phyloP scores from a whole-genome alignment of 2,888 invertebrate species.

The Heteropelma amictum region DNA sequence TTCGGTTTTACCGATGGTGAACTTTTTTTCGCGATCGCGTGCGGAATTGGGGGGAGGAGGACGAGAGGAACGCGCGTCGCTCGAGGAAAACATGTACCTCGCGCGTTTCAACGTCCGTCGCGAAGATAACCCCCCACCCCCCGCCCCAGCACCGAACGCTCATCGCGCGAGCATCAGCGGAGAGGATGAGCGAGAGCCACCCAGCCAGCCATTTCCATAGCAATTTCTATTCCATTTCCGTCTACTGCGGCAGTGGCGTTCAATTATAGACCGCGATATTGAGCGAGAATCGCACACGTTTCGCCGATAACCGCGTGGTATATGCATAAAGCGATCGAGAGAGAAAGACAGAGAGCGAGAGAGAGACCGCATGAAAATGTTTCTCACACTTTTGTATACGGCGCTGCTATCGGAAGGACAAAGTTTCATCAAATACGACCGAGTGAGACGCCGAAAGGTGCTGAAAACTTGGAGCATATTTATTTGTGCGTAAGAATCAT shows the following conservation, averaged over 20 bases:
- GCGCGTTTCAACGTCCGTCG: background rate
- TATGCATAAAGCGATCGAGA: constrained; percentile 32
- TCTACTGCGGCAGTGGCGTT: constrained; percentile 73
- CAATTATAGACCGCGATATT: constrained; percentile 75
- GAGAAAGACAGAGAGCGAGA: constrained; percentile 18
- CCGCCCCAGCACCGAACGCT: background rate
- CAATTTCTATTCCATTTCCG: constrained; percentile 76
- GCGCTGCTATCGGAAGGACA: too few relatives aligned
- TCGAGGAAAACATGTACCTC: too few relatives aligned
- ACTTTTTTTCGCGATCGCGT: constrained; percentile 43
- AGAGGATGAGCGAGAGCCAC: background rate
- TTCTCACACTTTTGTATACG: too few relatives aligned
- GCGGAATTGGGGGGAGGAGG: too few relatives aligned
- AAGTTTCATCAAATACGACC: too few relatives aligned
- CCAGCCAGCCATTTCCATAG: constrained; percentile 70
- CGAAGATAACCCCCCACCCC: constrained; percentile 22
- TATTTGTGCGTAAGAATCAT: too few relatives aligned
- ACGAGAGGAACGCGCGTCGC: too few relatives aligned
- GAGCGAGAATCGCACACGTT: constrained; percentile 73
- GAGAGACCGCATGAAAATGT: too few relatives aligned
- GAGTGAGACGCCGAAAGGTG: too few relatives aligned
- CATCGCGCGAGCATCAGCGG: constrained; percentile 1
- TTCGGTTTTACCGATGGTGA: constrained; percentile 48
- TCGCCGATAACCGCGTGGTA: constrained; percentile 72
- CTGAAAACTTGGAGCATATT: too few relatives aligned